These are phyloP conservation scores for Porites australiensis DNA, from an alignment of 64 coral and sea anemone species.

Conservation along the genomic window DNA sequence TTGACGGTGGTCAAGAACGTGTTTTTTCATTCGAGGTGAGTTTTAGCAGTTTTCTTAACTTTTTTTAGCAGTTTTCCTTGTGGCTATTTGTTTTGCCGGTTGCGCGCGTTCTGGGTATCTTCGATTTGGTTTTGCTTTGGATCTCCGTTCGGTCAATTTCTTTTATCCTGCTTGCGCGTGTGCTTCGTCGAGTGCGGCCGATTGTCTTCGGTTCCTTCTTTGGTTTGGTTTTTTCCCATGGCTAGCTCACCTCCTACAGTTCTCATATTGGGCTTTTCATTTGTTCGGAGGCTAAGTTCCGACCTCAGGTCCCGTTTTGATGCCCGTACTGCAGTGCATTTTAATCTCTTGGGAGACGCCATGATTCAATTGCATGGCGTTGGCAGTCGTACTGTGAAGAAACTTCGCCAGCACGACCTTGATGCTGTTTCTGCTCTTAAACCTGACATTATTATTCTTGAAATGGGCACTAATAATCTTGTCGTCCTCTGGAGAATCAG, in stretches of 20 bases:
- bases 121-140: too few species aligned
- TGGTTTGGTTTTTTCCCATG: not conserved
- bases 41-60: too few species aligned
- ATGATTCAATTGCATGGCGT: constrained; percentile 5
- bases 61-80: too few species aligned
- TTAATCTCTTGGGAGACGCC: not conserved
- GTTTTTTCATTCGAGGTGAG: too few species aligned
- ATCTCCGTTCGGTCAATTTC: too few species aligned
- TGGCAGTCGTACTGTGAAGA: not conserved
- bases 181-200: too few species aligned
- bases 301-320: not conserved
- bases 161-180: too few species aligned
- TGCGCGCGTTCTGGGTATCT: too few species aligned
- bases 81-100: too few species aligned
- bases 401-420: not conserved
- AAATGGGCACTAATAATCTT: constrained; percentile 30
- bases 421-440: not conserved
- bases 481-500: too few species aligned
- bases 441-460: constrained; percentile 7
- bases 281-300: not conserved
- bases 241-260: not conserved
- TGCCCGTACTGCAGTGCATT: not conserved
- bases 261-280: not conserved
- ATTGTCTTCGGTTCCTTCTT: too few species aligned
- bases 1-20: too few species aligned